Base-by-base conservation (phyloP, 2,888 invertebrate genomes). In the Anthrax anthrax region DNA sequence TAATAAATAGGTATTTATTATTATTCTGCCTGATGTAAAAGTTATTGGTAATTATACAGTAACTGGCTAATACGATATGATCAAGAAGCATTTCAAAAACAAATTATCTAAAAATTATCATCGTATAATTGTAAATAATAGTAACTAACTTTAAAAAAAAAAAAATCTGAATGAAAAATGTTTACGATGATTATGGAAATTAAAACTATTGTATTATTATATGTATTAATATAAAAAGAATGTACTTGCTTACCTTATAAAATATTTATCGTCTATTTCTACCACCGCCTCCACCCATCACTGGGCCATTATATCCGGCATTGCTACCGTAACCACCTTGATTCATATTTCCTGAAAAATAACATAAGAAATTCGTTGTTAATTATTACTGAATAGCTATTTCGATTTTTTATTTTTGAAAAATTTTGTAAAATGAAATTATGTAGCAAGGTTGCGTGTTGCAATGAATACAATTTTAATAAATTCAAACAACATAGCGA, bases 401-500 rank as follows among this genome's bases (percentile, higher is more conserved):
- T 23, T 6, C 8, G 23, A 23, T 6, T 23, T 23, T 23, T 6
- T 23, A 8, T 23, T 23, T 6, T 23, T 8, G 17, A 13, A 39
- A 13, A 39, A 18, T 18, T 39, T 39, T 39, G 3, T 13, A 10
- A 41, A 4, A 16, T 27, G 44, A 34, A 19, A 46, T 32, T 43
- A n/a, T 66, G 66, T 67, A 58, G 57, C 65, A 63, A 59, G 60
- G 63, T 62, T 60, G 67, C 67, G 67, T 66, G 67, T 65, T 66
- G 64, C 57, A 52, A 58, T 56, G 60, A 65, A 61, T 54, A 55
- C 51, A 48, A 43, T 39, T 44, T 44, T 29, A 14, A 27, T 51
- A 54, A 56, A 60, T 62, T 60, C 62, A 59, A 54, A 61, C 63
- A 66, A 66, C 66, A 66, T 66, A 66, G 66, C 65, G 53, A 57